These are phyloP conservation scores for Ormyrus rosae DNA, from an alignment of 2,888 invertebrate genomes.

Conservation along the genomic window DNA sequence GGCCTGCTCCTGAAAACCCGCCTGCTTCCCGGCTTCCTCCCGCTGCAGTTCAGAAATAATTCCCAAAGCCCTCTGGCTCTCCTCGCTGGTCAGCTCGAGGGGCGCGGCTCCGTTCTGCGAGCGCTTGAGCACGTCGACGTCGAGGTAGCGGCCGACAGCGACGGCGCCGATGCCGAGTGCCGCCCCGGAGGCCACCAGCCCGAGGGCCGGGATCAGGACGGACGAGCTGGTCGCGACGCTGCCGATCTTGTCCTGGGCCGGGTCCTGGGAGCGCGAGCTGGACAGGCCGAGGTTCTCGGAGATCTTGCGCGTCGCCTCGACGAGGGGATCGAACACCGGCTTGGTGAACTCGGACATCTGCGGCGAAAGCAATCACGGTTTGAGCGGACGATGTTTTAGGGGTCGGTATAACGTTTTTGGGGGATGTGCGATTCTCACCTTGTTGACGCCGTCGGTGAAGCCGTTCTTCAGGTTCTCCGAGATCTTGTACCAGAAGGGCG, in stretches of 20 bases:
- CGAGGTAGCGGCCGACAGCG: slow-evolving; percentile 85
- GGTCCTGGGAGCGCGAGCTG: slow-evolving; percentile 69
- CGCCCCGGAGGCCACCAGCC: slow-evolving; percentile 89
- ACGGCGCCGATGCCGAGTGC: slow-evolving; percentile 89
- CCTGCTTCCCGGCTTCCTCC: slow-evolving; percentile 56
- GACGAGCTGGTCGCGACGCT: slow-evolving; percentile 80
- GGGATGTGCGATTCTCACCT: slow-evolving; percentile 61
- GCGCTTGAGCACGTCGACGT: slow-evolving; percentile 81
- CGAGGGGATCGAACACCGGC: slow-evolving; percentile 83
- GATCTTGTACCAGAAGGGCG: slow-evolving; percentile 84
- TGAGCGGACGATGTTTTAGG: not conserved
- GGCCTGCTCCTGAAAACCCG: slow-evolving; percentile 2
- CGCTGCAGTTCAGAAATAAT: slow-evolving; percentile 54
- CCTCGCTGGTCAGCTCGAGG: not conserved
- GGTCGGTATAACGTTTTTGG: not conserved
- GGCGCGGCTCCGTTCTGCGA: slow-evolving; percentile 59
- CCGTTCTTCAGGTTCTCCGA: slow-evolving; percentile 85
- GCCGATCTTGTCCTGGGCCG: slow-evolving; percentile 82
- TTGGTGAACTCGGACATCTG: slow-evolving; percentile 81
- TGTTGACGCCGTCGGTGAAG: slow-evolving; percentile 83
- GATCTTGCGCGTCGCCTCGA: slow-evolving; percentile 88
- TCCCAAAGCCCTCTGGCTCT: slow-evolving; percentile 35
- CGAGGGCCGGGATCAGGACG: slow-evolving; percentile 84
- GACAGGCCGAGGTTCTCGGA: slow-evolving; percentile 85
- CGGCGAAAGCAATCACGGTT: not conserved